phyloP scores from a whole-genome alignment of 2,797 vertebrate species.

The Enteromius radiatus region DNA sequence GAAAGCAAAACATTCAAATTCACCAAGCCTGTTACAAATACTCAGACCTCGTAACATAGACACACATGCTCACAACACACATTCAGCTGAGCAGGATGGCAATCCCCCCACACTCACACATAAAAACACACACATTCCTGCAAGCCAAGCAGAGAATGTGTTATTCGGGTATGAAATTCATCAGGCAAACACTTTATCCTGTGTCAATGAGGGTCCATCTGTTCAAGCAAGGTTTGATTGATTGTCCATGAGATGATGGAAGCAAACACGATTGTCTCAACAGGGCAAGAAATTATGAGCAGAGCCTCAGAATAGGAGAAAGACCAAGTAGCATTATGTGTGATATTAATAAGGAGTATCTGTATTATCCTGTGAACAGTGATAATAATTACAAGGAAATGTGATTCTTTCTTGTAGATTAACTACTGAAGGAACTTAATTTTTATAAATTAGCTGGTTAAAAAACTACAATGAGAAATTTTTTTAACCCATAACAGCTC shows the following conservation, averaged over 20 bases:
- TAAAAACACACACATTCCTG: background rate
- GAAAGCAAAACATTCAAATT: conserved; percentile 8
- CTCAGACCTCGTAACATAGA: background rate
- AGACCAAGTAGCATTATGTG: background rate
- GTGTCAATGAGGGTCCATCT: conserved; percentile 38
- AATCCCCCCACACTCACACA: conserved; percentile 6
- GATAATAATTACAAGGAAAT: background rate
- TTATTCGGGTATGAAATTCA: conserved; percentile 26
- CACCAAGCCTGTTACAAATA: background rate
- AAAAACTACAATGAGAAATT: background rate
- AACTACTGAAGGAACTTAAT: background rate
- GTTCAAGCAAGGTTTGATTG: conserved; percentile 42
- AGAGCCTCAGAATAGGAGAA: conserved; percentile 12
- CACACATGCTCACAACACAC: background rate
- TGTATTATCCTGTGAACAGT: background rate
- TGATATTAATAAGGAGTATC: background rate
- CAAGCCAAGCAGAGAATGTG: conserved; percentile 10
- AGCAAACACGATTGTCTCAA: conserved; percentile 25
- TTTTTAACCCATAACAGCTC: background rate
- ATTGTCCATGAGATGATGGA: conserved; percentile 41
- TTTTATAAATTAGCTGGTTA: background rate
- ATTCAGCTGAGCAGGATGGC: conserved; percentile 13
- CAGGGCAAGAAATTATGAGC: conserved; percentile 30
- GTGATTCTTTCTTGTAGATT: background rate
- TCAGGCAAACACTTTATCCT: conserved; percentile 26